Percentiles rank a stretch among this genome's conserved stretches.
Conservation (phyloP, 2,113 vertebrate genomes). For the Trogon melanurus region DNA sequence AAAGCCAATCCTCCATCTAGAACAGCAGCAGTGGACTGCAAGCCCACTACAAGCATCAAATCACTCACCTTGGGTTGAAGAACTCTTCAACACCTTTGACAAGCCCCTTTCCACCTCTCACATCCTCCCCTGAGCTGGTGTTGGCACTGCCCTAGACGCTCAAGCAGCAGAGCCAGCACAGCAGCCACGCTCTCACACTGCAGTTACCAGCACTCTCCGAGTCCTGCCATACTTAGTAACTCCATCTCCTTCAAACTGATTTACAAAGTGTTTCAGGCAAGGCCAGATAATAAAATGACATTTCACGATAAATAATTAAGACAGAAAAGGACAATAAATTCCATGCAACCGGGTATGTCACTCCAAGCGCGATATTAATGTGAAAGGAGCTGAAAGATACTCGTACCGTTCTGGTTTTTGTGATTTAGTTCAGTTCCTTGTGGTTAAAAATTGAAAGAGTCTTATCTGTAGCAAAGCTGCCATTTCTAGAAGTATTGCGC, state of each 20-base stretch:
- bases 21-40: not conserved
- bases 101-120: not conserved
- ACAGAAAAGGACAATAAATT: conserved; percentile 45
- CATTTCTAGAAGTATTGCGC: not conserved
- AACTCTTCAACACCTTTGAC: not conserved
- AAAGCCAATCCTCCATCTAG: not conserved
- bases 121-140: not conserved
- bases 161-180: not conserved
- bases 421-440: conserved; percentile 50
- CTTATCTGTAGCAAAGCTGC: not conserved
- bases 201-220: not conserved
- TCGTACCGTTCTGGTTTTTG: not conserved
- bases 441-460: conserved; percentile 8
- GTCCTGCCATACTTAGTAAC: not conserved
- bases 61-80: not conserved
- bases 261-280: conserved; percentile 52
- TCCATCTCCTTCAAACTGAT: conserved; percentile 45
- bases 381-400: conserved; percentile 6
- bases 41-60: not conserved
- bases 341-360: not conserved
- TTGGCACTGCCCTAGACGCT: not conserved
- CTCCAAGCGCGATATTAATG: conserved; percentile 30
- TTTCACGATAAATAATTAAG: conserved; percentile 56
- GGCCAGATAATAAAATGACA: conserved; percentile 57
- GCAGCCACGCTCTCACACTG: not conserved